phyloP scores from a whole-genome alignment of 2,888 invertebrate species.

The Eumacrocentrus americanus region DNA sequence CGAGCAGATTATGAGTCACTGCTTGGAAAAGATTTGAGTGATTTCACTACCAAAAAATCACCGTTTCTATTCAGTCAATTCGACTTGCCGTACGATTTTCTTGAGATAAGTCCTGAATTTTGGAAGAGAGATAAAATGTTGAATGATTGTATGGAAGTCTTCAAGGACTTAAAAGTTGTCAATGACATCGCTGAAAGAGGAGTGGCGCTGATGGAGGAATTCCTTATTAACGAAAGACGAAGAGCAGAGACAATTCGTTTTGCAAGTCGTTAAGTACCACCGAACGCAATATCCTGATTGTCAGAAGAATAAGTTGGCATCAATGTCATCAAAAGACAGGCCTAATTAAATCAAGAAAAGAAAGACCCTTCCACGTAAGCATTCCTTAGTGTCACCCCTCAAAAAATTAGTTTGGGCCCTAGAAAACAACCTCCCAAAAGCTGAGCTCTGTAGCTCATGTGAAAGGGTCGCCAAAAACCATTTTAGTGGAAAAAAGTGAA shows the following conservation, averaged over 20 bases:
- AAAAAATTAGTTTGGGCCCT: no score
- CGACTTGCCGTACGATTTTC: neutral
- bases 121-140: neutral
- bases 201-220: constrained; percentile 1
- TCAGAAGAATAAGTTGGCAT: no score
- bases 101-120: neutral
- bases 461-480: no score
- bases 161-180: neutral
- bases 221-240: neutral
- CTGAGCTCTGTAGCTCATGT: no score
- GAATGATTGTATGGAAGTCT: no score
- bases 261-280: neutral
- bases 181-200: no score
- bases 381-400: no score
- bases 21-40: neutral
- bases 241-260: neutral
- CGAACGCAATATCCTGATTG: neutral
- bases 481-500: no score
- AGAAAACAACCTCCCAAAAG: no score
- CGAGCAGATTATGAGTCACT: neutral
- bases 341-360: no score
- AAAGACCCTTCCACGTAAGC: no score
- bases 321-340: no score
- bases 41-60: neutral
- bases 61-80: neutral